phyloP scores from a whole-genome alignment of 2,888 invertebrate genomes.

The Leptopterna dolabrata region DNA sequence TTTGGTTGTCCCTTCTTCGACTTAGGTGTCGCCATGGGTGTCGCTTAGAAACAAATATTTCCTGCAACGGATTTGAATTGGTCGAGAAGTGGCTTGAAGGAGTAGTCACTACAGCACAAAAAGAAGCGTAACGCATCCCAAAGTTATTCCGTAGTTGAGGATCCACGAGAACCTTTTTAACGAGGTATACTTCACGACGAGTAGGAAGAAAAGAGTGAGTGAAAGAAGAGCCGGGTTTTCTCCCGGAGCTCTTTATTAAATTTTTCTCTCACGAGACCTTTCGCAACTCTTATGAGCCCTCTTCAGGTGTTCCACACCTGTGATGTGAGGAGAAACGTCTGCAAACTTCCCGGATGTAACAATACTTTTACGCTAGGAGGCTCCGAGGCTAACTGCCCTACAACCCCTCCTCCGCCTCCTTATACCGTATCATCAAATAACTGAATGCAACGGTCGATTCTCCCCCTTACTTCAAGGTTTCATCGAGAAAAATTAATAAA shows the following conservation, averaged over 20 bases:
- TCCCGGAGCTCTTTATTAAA: conserved; percentile 11
- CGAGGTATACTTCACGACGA: neutral
- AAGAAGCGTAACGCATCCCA: neutral
- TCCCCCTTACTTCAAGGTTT: neutral
- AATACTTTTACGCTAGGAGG: neutral
- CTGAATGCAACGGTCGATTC: neutral
- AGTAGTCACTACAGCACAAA: neutral
- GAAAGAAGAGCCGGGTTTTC: neutral
- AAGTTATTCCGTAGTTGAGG: neutral
- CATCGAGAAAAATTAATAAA: neutral
- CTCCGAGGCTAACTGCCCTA: neutral
- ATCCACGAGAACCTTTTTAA: neutral
- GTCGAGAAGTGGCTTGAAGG: neutral
- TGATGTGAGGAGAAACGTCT: neutral
- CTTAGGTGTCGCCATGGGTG: too few species aligned
- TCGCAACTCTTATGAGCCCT: conserved; percentile 19
- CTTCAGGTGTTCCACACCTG: conserved; percentile 20
- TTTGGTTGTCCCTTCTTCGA: too few species aligned
- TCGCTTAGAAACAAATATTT: too few species aligned
- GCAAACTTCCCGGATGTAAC: neutral
- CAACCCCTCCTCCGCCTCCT: too few species aligned
- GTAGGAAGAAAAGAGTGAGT: neutral
- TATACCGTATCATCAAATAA: neutral
- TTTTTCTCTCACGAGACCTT: neutral
- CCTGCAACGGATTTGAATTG: neutral